A percentile compares a stretch with the other conserved stretches of the same genome.
phyloP scores from a whole-genome alignment of 2,888 invertebrate species.

The Gryllus longicercus region DNA sequence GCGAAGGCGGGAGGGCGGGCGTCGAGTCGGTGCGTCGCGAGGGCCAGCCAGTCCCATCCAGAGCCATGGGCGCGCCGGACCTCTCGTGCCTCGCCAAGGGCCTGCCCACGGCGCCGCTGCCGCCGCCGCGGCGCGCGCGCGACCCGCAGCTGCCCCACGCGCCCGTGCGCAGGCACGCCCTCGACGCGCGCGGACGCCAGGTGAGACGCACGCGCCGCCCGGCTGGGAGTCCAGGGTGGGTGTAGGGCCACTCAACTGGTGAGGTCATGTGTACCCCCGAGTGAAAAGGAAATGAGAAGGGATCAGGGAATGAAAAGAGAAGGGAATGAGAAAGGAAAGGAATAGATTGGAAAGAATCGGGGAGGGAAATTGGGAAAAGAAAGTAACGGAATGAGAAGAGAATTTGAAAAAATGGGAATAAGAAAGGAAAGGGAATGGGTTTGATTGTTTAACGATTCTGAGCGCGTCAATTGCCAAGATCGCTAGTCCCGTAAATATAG shows the following conservation, averaged over 20 bases:
- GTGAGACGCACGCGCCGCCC: constrained; percentile 36
- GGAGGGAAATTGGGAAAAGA: neutral
- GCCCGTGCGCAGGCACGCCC: constrained; percentile 41
- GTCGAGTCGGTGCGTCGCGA: neutral
- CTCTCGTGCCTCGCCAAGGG: constrained; percentile 37
- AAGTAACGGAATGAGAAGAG: neutral
- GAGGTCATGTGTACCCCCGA: no score
- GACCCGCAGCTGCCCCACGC: constrained; percentile 43
- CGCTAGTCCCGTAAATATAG: no score
- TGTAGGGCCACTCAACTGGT: no score
- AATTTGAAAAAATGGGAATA: no score
- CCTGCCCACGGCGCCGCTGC: constrained; percentile 42
- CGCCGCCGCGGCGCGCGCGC: constrained; percentile 38
- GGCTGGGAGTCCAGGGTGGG: no score
- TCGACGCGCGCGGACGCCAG: constrained; percentile 40
- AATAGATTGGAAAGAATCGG: neutral
- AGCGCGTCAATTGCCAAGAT: no score
- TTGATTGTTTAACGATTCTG: no score
- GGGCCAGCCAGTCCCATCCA: no score
- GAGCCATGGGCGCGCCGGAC: constrained; percentile 24
- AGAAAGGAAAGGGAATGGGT: no score
- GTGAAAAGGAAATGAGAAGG: no score
- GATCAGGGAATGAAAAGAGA: no score
- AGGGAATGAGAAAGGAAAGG: no score
- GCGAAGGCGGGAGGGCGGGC: neutral